Percentiles rank a stretch among this genome's conserved stretches.
phyloP scores from a whole-genome alignment of 2,797 vertebrate species.

The Philypnodon macrostomus region DNA sequence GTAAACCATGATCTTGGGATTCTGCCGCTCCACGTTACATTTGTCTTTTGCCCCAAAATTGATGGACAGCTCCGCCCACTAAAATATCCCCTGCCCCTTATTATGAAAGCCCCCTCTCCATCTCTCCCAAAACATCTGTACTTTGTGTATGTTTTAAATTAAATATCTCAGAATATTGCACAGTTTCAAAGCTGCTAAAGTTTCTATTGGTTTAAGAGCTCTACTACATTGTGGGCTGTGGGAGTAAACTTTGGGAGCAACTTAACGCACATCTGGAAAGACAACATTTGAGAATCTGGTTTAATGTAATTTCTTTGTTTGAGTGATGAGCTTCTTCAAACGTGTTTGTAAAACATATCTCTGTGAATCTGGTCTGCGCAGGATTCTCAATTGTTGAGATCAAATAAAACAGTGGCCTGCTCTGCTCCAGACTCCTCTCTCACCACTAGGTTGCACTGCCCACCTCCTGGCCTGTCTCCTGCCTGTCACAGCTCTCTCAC shows the following conservation, averaged over 20 bases:
- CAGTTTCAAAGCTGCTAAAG: conserved; percentile 52
- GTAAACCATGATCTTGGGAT: conserved; percentile 63
- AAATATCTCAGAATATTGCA: too few species aligned
- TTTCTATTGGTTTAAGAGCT: conserved; percentile 49
- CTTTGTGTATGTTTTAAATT: conserved; percentile 47
- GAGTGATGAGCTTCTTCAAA: conserved; percentile 64
- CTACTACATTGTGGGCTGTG: conserved; percentile 22
- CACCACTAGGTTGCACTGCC: conserved; percentile 80
- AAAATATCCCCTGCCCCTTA: conserved; percentile 19
- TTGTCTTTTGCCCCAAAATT: conserved; percentile 35
- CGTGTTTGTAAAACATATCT: conserved; percentile 18
- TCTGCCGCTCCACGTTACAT: conserved; percentile 37
- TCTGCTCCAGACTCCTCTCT: conserved; percentile 48
- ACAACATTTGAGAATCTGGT: too few species aligned
- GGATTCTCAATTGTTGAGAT: too few species aligned
- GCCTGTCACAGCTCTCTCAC: conserved; percentile 31
- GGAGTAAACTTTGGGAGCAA: conserved; percentile 16
- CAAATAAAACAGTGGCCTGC: conserved; percentile 23
- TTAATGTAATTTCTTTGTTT: too few species aligned
- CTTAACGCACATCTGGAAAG: conserved; percentile 51
- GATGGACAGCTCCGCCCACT: conserved; percentile 36
- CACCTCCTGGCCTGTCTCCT: conserved; percentile 54
- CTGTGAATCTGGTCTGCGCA: too few species aligned
- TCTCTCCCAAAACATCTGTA: conserved; percentile 59
- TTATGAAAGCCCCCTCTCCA: conserved; percentile 35